A percentile compares a stretch with the other conserved stretches of the same genome.
Conservation (phyloP, 2,113 vertebrate genomes). For the Stegastes partitus region DNA sequence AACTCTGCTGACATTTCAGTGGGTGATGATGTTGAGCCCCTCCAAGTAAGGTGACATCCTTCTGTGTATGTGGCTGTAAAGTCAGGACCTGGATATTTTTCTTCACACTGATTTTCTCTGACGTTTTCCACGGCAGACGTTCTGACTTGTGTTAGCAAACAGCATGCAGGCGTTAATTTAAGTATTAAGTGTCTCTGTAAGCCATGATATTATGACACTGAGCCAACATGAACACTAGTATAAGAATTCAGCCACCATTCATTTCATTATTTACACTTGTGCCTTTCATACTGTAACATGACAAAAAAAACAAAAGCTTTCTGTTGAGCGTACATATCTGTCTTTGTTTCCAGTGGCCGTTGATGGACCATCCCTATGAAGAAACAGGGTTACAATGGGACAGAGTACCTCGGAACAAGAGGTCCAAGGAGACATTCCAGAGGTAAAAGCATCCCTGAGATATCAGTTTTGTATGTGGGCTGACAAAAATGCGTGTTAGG, state of each 20-base stretch:
- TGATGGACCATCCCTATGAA: slow-evolving; percentile 85
- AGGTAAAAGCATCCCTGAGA: slow-evolving; percentile 43
- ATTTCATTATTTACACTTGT: background rate
- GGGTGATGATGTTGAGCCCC: background rate
- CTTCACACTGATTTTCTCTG: background rate
- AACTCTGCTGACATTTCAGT: background rate
- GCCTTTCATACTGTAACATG: background rate
- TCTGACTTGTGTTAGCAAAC: background rate
- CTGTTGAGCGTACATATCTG: slow-evolving; percentile 22
- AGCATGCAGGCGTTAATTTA: too few species aligned
- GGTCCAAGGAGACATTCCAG: slow-evolving; percentile 67
- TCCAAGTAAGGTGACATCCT: background rate
- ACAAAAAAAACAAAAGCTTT: background rate
- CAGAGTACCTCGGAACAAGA: slow-evolving; percentile 84
- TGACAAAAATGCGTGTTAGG: too few species aligned
- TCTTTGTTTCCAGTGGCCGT: slow-evolving; percentile 74
- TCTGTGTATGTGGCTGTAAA: background rate
- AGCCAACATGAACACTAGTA: too few species aligned
- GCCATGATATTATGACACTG: too few species aligned
- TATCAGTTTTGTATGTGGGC: too few species aligned
- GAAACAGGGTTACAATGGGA: slow-evolving; percentile 85
- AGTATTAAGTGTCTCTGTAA: too few species aligned
- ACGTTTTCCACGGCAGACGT: background rate
- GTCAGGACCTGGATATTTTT: background rate
- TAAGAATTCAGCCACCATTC: background rate